phyloP scores from a whole-genome alignment of 92 coral and sea anemone species.

The Micromussa lordhowensis region DNA sequence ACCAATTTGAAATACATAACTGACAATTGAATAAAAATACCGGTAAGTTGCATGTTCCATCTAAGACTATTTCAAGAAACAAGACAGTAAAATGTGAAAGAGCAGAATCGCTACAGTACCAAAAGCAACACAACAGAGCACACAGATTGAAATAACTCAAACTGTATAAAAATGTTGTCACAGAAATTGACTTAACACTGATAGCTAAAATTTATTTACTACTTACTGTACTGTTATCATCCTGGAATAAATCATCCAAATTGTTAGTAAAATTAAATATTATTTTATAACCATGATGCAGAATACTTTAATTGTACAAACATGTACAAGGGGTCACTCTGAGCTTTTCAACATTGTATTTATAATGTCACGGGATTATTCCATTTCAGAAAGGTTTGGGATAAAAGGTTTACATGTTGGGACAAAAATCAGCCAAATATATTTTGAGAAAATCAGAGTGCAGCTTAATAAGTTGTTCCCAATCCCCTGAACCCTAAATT shows the following conservation, averaged over 20 bases:
- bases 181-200: too few species aligned
- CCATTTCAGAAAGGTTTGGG: neutral
- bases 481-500: too few species aligned
- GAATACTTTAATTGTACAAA: neutral
- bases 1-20: too few species aligned
- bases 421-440: neutral
- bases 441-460: neutral
- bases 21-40: too few species aligned
- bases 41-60: too few species aligned
- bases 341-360: neutral
- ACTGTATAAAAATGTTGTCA: too few species aligned
- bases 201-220: neutral
- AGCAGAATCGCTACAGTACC: neutral
- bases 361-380: too few species aligned
- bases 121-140: neutral
- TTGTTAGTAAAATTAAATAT: neutral
- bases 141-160: neutral
- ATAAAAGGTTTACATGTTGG: neutral
- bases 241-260: constrained; percentile 34
- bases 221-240: constrained; percentile 8
- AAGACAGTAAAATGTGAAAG: neutral
- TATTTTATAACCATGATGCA: neutral
- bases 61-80: neutral
- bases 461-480: too few species aligned
- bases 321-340: neutral